These are phyloP conservation scores for Chrysemys picta DNA, from an alignment of 2,113 vertebrate genomes.

Conservation along the genomic window DNA sequence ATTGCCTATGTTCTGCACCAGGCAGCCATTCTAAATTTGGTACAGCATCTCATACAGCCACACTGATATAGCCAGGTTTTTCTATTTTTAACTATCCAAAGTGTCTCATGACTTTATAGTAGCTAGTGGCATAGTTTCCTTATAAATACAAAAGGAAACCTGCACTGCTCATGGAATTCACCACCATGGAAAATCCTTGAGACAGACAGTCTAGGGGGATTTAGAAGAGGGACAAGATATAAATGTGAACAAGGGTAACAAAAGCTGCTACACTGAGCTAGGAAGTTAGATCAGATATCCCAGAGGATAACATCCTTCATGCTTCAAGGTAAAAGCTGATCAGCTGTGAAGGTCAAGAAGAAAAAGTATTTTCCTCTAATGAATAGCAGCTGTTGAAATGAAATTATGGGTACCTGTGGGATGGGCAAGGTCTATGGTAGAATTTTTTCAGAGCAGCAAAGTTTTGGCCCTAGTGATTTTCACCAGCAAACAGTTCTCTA, in stretches of 20 bases:
- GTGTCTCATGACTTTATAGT: accelerated
- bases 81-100: not conserved
- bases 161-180: not conserved
- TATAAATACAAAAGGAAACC: not conserved
- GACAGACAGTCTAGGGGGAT: not conserved
- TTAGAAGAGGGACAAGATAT: not conserved
- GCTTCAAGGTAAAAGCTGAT: not conserved
- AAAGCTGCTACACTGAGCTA: accelerated
- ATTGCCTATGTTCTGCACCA: not conserved
- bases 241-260: not conserved
- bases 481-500: not conserved
- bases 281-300: not conserved
- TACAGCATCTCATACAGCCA: not conserved
- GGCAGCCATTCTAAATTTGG: accelerated
- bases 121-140: not conserved
- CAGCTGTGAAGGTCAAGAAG: not conserved
- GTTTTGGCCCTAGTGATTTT: not conserved
- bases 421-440: not conserved
- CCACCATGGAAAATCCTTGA: accelerated
- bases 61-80: not conserved
- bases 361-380: not conserved
- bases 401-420: not conserved
- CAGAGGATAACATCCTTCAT: not conserved
- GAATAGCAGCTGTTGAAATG: not conserved
- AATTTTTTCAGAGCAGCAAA: not conserved